A percentile compares a stretch with the other conserved stretches of the same genome.
Evolutionary conservation across 2,888 invertebrate genomes (phyloP).

Genomic region (Sinotaia quadrata): DNA sequence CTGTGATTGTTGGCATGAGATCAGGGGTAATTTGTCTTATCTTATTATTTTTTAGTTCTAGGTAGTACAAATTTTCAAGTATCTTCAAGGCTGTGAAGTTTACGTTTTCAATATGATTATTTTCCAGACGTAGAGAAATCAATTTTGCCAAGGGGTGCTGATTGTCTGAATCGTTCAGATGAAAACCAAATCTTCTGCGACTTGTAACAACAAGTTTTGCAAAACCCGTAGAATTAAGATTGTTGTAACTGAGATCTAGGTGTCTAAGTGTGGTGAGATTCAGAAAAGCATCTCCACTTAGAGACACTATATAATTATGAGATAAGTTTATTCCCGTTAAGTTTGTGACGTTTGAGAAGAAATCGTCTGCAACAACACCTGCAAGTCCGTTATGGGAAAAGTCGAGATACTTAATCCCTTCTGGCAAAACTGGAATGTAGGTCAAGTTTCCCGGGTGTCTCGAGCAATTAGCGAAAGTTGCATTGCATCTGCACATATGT

Average conservation of each 20-base stretch:
- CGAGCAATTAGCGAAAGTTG: too few relatives aligned
- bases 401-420: too few relatives aligned
- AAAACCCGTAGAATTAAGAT: too few relatives aligned
- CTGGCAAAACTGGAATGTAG: too few relatives aligned
- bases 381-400: constrained; percentile 21
- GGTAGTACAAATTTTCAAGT: constrained; percentile 15
- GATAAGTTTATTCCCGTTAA: constrained; percentile 21
- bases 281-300: constrained; percentile 14
- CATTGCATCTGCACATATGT: too few relatives aligned
- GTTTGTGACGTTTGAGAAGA: constrained; percentile 26
- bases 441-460: too few relatives aligned
- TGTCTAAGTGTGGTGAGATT: constrained; percentile 17
- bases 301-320: constrained; percentile 2
- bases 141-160: background rate
- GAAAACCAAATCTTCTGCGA: background rate
- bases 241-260: constrained; percentile 22
- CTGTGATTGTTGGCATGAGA: background rate
- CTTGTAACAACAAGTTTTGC: too few relatives aligned
- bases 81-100: constrained; percentile 13
- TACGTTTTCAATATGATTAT: constrained; percentile 9
- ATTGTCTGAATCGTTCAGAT: constrained; percentile 8
- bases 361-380: constrained; percentile 18
- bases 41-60: constrained; percentile 13
- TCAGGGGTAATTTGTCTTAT: background rate
- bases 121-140: constrained; percentile 13